Conservation (phyloP, 2,113 vertebrate genomes). For the Pycnonotus jocosus region DNA sequence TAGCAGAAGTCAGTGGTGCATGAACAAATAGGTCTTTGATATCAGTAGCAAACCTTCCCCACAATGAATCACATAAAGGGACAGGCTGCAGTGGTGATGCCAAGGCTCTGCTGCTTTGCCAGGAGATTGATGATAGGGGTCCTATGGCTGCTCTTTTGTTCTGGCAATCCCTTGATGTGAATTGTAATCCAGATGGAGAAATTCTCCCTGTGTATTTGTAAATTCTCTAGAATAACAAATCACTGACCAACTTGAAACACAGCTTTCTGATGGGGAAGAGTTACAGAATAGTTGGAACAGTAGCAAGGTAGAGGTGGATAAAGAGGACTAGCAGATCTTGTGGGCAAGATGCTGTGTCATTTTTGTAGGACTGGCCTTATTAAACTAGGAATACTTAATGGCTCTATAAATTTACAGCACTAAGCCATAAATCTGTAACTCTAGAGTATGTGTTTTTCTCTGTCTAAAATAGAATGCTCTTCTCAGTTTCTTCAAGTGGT, state of each 20-base stretch:
- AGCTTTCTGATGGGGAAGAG: neutral
- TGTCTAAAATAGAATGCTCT: neutral
- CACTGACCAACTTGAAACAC: neutral
- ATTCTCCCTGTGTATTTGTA: neutral
- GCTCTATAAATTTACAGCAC: neutral
- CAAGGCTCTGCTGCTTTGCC: neutral
- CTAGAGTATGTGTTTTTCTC: neutral
- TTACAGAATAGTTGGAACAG: neutral
- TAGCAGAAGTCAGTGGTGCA: neutral
- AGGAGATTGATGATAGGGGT: neutral
- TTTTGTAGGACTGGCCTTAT: neutral
- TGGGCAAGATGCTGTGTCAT: neutral
- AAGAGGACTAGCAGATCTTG: neutral
- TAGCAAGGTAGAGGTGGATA: neutral
- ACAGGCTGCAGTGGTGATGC: neutral
- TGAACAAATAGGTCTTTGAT: conserved; percentile 29
- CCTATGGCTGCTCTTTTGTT: neutral
- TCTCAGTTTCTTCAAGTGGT: neutral
- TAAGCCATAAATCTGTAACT: neutral
- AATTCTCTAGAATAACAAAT: neutral
- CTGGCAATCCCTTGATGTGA: neutral
- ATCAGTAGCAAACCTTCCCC: neutral
- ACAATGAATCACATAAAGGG: neutral
- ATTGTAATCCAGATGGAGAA: neutral
- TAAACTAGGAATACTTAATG: neutral